Evolutionary conservation across 1,140 invertebrate species (phyloP), one percentile per base, ranked within the genome.

Genomic region (Heliconius himera): DNA sequence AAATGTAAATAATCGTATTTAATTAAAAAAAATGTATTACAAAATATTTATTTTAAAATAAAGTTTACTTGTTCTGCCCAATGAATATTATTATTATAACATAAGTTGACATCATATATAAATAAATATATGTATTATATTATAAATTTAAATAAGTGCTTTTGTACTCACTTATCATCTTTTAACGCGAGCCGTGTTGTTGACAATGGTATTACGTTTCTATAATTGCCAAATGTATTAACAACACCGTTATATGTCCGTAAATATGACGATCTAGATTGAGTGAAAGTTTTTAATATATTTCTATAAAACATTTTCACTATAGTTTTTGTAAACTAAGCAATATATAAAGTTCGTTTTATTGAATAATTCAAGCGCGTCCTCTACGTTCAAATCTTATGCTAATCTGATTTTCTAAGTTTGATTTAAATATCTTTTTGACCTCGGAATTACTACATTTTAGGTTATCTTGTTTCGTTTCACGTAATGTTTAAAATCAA

Each of bases 151-250:
- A 66, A 66, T 66, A 22, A 4, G 26, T 29, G 60, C 20, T 66
- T 29, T 66, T 66, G 2, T 51, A 91, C 92, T 94, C 81, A 94
- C 92, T 92, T 94, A 77, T 94, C 90, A 8, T 89, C 87, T 33
- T 91, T 88, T 74, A 90, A 80, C n/a, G 87, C 87, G 29, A 84
- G 78, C 78, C 85, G 85, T 1, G 88, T 90, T 8, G 92, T 94
- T 18, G 91, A 90, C 70, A 94, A 76, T 22, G 89, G 89, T 26
- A 88, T 85, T 54, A 88, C 77, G 80, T 82, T 87, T 79, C 85
- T 90, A 41, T 86, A 85, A 84, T 90, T 92, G 41, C 85, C 87
- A 74, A 88, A 92, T 83, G 79, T 93, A 20, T 86, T 82, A 26
- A 85, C 72, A 71, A 84, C 81, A 78, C 78, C 80, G 74, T 90